A percentile compares a stretch with the other conserved stretches of the same genome.
These are phyloP conservation scores for Eupelmus urozonus DNA, from an alignment of 2,888 invertebrate genomes.

Conservation along the genomic window DNA sequence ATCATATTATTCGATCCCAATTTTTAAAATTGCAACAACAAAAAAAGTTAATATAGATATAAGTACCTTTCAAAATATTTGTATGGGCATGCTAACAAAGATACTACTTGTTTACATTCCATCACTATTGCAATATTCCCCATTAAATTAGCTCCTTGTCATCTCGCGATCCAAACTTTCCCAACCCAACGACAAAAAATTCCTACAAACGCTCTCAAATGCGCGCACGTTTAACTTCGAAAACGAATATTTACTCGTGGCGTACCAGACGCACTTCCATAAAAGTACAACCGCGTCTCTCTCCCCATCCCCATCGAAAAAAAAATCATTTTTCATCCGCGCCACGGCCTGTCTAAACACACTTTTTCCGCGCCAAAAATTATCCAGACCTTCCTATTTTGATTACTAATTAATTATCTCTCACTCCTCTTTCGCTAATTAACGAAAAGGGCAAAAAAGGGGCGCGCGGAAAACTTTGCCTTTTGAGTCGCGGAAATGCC, in stretches of 20 bases:
- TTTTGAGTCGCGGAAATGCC: constrained; percentile 55
- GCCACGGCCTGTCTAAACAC: constrained; percentile 4
- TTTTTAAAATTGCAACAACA: no score
- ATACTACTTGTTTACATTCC: no score
- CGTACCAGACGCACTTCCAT: neutral
- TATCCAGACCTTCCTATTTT: constrained; percentile 19
- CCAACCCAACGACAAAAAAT: no score
- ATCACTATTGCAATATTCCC: no score
- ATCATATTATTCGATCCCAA: no score
- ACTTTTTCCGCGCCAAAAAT: neutral
- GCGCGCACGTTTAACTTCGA: no score
- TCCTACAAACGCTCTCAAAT: no score
- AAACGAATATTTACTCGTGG: neutral
- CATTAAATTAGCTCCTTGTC: no score
- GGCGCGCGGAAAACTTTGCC: constrained; percentile 52
- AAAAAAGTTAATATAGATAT: no score
- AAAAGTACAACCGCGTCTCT: neutral
- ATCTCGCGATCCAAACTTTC: no score
- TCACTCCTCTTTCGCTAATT: constrained; percentile 39
- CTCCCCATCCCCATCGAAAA: neutral
- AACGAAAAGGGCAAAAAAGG: constrained; percentile 36
- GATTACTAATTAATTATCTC: constrained; percentile 57
- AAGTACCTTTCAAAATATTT: no score
- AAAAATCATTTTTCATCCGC: constrained; percentile 18
- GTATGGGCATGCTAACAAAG: no score